phyloP scores from a whole-genome alignment of 2,113 vertebrate genomes.

The Panurus biarmicus region DNA sequence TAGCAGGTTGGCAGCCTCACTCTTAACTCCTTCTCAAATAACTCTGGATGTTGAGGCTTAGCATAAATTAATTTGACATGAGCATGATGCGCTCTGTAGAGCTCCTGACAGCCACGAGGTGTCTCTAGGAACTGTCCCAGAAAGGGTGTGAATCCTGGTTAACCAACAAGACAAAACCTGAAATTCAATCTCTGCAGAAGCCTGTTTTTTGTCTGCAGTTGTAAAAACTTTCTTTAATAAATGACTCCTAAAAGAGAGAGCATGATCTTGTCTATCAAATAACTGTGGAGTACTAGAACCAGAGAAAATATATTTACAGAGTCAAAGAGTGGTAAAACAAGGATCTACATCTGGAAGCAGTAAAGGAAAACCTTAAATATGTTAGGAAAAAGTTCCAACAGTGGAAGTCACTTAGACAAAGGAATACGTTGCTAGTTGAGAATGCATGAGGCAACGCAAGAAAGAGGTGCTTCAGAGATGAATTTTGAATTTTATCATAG shows the following conservation, averaged over 20 bases:
- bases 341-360: slow-evolving; percentile 56
- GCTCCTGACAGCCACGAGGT: slow-evolving; percentile 21
- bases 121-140: slow-evolving; percentile 4
- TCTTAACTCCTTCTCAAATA: not conserved
- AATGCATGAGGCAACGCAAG: slow-evolving; percentile 56
- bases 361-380: slow-evolving; percentile 58
- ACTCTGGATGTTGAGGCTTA: not conserved
- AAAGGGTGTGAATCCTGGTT: not conserved
- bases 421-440: slow-evolving; percentile 54
- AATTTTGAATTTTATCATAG: slow-evolving; percentile 52
- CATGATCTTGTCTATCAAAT: slow-evolving; percentile 10
- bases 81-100: not conserved
- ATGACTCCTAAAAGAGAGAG: not conserved
- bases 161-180: not conserved
- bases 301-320: slow-evolving; percentile 29
- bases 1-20: not conserved
- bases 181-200: not conserved
- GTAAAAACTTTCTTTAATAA: not conserved
- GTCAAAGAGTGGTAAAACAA: slow-evolving; percentile 30
- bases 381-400: slow-evolving; percentile 42
- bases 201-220: not conserved
- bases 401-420: slow-evolving; percentile 60
- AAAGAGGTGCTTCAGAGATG: slow-evolving; percentile 55
- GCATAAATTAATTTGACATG: not conserved
- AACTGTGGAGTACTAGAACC: not conserved